Conservation (phyloP, 2,888 invertebrate species). For the Rotaria magnacalcarata region DNA sequence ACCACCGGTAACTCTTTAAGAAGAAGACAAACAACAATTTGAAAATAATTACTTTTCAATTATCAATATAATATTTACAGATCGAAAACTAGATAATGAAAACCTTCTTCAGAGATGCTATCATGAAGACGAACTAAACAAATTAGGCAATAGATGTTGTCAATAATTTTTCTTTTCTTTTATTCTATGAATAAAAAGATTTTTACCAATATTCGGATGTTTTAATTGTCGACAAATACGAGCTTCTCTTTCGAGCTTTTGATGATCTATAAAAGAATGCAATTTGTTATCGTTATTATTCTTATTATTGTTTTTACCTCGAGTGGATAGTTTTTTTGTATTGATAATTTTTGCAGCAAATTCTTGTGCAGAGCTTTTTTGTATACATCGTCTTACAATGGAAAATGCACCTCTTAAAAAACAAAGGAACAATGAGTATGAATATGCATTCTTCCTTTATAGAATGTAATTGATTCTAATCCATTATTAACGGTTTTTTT, state of each 20-base stretch:
- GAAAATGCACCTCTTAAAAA: conserved; percentile 89
- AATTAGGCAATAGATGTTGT: too few relatives aligned
- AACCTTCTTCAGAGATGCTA: conserved; percentile 97
- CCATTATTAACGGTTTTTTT: conserved; percentile 13
- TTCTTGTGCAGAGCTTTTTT: conserved; percentile 91
- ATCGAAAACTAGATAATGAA: conserved; percentile 98
- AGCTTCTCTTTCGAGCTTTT: conserved; percentile 97
- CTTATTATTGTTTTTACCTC: conserved; percentile 67
- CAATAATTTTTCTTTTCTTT: too few relatives aligned
- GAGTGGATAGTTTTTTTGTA: conserved; percentile 94
- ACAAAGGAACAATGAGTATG: neutral
- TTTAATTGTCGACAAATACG: conserved; percentile 97
- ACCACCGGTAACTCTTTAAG: conserved; percentile 58
- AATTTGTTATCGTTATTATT: too few relatives aligned
- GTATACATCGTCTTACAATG: conserved; percentile 95
- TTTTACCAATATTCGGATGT: conserved; percentile 83
- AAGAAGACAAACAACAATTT: too few relatives aligned
- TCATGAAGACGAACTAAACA: conserved; percentile 84
- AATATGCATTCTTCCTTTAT: neutral
- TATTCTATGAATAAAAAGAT: neutral
- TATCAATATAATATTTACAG: conserved; percentile 68
- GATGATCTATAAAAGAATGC: conserved; percentile 72
- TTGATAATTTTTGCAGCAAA: conserved; percentile 99
- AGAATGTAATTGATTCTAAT: conserved; percentile 13
- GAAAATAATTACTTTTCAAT: too few relatives aligned